Conservation (phyloP, 1,140 invertebrate genomes). For the Acromyrmex heyeri region DNA sequence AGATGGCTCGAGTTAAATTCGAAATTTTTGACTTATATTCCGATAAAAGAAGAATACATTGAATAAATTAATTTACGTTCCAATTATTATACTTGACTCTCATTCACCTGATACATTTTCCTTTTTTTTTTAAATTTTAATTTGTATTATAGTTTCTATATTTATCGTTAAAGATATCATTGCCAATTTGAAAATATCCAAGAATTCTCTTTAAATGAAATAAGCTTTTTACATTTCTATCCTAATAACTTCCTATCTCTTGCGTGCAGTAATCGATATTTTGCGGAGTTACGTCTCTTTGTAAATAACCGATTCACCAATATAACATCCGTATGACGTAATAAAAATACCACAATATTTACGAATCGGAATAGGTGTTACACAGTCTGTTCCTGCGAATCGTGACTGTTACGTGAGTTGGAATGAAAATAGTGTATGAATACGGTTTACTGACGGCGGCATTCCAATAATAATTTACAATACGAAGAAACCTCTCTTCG, state of each 20-base stretch:
- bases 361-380: slow-evolving; percentile 39
- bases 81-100: no score
- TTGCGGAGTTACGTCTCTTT: neutral
- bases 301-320: neutral
- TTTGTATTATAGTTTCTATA: neutral
- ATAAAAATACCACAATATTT: slow-evolving; percentile 24
- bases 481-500: slow-evolving; percentile 32
- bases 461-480: slow-evolving; percentile 58
- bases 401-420: slow-evolving; percentile 8
- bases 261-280: neutral
- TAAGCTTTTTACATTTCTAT: neutral
- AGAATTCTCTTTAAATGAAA: neutral
- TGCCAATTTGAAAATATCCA: neutral
- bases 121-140: neutral
- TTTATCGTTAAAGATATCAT: neutral
- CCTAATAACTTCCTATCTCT: neutral
- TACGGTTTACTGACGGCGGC: slow-evolving; percentile 34
- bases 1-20: no score
- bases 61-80: no score
- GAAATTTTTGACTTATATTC: no score
- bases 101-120: no score
- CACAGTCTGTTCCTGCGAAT: slow-evolving; percentile 33
- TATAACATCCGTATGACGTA: neutral
- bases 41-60: no score
- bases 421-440: slow-evolving; percentile 35